These are phyloP conservation scores for Gulo gulo DNA, from an alignment of 2,113 vertebrate species.

Conservation along the genomic window DNA sequence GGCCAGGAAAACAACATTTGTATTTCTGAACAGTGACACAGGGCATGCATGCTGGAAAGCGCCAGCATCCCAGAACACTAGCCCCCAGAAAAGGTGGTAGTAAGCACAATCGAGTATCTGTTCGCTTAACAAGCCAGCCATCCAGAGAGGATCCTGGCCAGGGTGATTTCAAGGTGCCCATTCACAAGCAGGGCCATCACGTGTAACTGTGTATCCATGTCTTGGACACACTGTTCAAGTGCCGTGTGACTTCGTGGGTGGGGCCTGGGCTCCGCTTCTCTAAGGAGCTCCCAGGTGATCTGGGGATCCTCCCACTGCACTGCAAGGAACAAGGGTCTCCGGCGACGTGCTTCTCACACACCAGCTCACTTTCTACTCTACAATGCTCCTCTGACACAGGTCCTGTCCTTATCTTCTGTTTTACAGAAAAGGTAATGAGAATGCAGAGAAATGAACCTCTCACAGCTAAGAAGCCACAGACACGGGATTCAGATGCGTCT, in stretches of 20 bases:
- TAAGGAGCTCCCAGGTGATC: background rate
- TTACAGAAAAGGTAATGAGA: background rate
- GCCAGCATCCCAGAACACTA: background rate
- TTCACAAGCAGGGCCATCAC: background rate
- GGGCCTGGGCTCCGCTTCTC: background rate
- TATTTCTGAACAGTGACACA: background rate
- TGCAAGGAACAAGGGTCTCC: background rate
- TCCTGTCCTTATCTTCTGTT: background rate
- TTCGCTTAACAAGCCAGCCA: background rate
- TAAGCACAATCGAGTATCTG: background rate
- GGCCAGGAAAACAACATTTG: background rate
- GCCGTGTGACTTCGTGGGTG: background rate
- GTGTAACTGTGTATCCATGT: rapidly evolving
- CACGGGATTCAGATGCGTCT: background rate
- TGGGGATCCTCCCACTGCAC: background rate
- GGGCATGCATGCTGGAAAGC: background rate
- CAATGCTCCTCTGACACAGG: background rate
- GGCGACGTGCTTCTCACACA: background rate
- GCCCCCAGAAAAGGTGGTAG: background rate
- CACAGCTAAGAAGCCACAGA: background rate
- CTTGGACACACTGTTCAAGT: background rate
- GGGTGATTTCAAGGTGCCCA: background rate
- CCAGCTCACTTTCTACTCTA: background rate
- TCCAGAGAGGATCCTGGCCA: background rate
- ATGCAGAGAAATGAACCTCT: background rate